Evolutionary conservation across 92 coral and sea anemone species (phyloP).

Genomic region (Virgularia gustaviana): DNA sequence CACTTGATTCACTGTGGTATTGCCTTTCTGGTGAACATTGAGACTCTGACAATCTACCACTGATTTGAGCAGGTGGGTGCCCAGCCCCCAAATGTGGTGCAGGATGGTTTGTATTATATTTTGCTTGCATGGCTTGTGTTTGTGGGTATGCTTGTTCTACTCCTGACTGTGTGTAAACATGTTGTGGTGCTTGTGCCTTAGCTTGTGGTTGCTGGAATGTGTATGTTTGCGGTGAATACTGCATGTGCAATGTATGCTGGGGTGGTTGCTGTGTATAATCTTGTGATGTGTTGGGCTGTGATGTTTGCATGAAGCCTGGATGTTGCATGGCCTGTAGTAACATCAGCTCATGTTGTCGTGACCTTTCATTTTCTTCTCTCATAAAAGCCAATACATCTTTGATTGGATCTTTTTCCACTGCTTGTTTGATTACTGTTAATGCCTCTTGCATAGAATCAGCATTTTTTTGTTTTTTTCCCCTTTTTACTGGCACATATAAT

Average conservation of each 20-base stretch:
- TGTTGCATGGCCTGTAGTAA: neutral
- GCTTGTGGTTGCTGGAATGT: neutral
- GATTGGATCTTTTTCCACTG: slow-evolving; percentile 1
- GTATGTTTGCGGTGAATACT: neutral
- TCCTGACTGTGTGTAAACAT: too few species aligned
- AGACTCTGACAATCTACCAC: too few species aligned
- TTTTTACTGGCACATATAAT: slow-evolving; percentile 5
- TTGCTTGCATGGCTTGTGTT: too few species aligned
- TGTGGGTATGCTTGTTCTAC: too few species aligned
- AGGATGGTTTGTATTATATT: too few species aligned
- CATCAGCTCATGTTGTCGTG: slow-evolving; percentile 5
- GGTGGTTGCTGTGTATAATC: neutral
- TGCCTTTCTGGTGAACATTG: too few species aligned
- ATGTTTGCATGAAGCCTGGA: neutral
- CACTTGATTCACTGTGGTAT: too few species aligned
- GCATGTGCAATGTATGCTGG: neutral
- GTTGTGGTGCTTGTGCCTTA: neutral
- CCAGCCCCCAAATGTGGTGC: too few species aligned
- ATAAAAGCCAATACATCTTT: neutral
- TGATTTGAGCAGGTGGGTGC: too few species aligned
- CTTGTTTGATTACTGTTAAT: neutral
- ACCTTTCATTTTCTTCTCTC: neutral
- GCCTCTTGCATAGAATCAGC: neutral
- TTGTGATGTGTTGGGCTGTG: neutral
- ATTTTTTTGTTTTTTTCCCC: neutral